Conservation (phyloP, 2,797 vertebrate genomes). For the Halcyon leucocephala region DNA sequence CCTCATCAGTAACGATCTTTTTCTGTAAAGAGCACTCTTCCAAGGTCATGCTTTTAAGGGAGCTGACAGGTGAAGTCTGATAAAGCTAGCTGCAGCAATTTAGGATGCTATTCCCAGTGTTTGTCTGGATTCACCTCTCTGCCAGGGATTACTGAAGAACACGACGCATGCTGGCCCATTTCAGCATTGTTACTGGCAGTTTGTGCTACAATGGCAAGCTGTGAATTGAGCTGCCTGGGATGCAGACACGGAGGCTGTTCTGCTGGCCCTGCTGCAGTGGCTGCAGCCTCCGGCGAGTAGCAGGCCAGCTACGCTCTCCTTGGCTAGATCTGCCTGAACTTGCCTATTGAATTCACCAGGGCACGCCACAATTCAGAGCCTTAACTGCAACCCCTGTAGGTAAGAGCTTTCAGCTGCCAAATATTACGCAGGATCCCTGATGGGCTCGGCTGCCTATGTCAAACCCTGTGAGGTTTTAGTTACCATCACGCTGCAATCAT, state of each 20-base stretch:
- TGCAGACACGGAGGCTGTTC: fast-evolving
- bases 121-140: background rate
- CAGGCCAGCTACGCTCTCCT: background rate
- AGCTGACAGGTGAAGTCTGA: background rate
- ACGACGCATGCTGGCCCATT: fast-evolving
- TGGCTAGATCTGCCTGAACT: background rate
- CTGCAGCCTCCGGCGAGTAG: background rate
- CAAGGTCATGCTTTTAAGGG: background rate
- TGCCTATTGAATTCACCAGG: slow-evolving; percentile 9
- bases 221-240: background rate
- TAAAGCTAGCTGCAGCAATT: background rate
- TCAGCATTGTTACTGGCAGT: background rate
- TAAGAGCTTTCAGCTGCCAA: slow-evolving; percentile 38
- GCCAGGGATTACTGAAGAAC: fast-evolving
- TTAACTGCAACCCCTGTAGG: slow-evolving; percentile 38
- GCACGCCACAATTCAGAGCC: background rate
- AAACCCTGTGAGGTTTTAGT: background rate
- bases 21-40: background rate
- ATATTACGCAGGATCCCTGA: slow-evolving; percentile 13
- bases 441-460: slow-evolving; percentile 41
- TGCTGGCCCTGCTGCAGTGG: background rate
- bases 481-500: background rate
- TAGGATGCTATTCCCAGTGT: background rate
- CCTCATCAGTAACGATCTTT: background rate
- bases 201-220: background rate